Evolutionary conservation across 2,113 vertebrate genomes (phyloP).

Genomic region (Gallinago media): DNA sequence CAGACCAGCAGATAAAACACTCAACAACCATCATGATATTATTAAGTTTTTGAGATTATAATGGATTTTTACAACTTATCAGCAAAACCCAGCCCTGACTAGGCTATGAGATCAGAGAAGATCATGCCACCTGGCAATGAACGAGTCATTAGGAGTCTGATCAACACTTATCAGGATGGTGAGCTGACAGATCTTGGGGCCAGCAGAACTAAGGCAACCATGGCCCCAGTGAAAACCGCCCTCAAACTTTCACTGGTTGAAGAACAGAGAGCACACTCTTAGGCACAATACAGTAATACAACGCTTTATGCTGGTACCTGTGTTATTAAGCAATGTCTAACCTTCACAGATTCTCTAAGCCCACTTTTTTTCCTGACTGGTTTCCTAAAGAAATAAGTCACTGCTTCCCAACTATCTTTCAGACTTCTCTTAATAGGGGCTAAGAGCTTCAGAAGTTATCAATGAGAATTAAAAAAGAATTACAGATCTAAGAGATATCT

Average conservation of each 20-base stretch:
- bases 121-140: background rate
- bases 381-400: background rate
- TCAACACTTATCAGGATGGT: background rate
- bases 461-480: background rate
- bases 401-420: background rate
- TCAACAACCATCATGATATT: background rate
- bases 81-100: background rate
- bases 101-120: background rate
- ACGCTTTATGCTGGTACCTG: fast-evolving
- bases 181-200: background rate
- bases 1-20: background rate
- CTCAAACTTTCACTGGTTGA: background rate
- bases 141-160: background rate
- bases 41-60: background rate
- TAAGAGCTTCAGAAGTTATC: background rate
- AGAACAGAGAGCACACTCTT: background rate
- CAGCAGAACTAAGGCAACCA: background rate
- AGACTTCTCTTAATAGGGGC: background rate
- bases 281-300: background rate
- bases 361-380: background rate
- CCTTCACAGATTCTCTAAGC: background rate
- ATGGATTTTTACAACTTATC: background rate
- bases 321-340: background rate
- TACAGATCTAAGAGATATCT: background rate
- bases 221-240: background rate